Evolutionary conservation across 2,113 vertebrate species (phyloP).

Genomic region (Cebidichthys violaceus): DNA sequence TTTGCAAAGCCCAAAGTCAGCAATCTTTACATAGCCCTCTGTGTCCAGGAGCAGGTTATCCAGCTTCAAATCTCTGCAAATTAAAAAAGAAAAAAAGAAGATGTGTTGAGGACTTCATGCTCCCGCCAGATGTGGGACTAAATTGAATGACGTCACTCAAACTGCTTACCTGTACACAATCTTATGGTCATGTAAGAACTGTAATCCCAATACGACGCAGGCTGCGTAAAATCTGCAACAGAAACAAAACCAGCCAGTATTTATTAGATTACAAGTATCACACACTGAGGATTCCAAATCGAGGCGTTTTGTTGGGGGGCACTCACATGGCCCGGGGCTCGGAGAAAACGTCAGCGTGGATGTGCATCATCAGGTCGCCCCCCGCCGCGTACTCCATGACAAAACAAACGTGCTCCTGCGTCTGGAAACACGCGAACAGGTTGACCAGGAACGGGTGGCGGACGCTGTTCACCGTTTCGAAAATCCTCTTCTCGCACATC

Average conservation of each 20-base stretch:
- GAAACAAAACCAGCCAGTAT: background rate
- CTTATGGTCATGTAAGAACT: slow-evolving; percentile 98
- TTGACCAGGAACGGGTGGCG: slow-evolving; percentile 99
- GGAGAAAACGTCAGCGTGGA: slow-evolving; percentile 98
- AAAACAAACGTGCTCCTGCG: slow-evolving; percentile 98
- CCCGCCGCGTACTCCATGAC: slow-evolving; percentile 99
- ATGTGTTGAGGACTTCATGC: rapidly evolving
- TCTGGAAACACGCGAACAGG: slow-evolving; percentile 99
- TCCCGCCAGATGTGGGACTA: background rate
- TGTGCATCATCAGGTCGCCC: slow-evolving; percentile 99
- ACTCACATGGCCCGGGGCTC: slow-evolving; percentile 98
- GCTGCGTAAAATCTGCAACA: slow-evolving; percentile 95
- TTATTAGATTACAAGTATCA: background rate
- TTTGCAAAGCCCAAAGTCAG: slow-evolving; percentile 99
- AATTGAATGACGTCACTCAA: background rate
- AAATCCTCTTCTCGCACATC: slow-evolving; percentile 99
- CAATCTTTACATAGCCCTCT: slow-evolving; percentile 99
- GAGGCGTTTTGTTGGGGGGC: background rate
- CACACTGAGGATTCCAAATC: background rate
- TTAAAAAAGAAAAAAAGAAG: background rate
- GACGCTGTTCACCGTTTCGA: slow-evolving; percentile 98
- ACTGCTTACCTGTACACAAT: slow-evolving; percentile 95
- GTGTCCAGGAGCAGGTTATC: slow-evolving; percentile 98
- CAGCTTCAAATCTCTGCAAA: slow-evolving; percentile 95
- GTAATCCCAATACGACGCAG: slow-evolving; percentile 96